phyloP scores from a whole-genome alignment of 2,113 vertebrate species.

The Thamnaconus septentrionalis region DNA sequence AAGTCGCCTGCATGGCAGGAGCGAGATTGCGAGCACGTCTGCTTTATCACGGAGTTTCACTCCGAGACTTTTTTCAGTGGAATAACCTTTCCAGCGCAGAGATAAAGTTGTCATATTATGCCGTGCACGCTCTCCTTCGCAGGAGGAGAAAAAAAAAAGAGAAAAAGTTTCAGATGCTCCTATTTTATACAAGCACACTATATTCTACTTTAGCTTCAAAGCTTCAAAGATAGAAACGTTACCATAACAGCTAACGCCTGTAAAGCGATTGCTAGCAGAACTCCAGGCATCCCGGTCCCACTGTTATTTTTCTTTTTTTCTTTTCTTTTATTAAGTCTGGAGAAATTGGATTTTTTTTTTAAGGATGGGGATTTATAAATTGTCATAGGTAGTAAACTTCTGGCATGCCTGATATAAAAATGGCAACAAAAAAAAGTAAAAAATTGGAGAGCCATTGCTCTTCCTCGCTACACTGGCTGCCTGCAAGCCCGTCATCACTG shows the following conservation, averaged over 20 bases:
- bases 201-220: conserved; percentile 37
- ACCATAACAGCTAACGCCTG: conserved; percentile 45
- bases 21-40: conserved; percentile 31
- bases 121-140: not conserved
- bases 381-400: not conserved
- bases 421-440: not conserved
- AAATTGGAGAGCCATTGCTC: conserved; percentile 9
- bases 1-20: conserved; percentile 17
- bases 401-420: conserved; percentile 25
- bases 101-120: conserved; percentile 33
- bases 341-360: not conserved
- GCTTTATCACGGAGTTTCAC: conserved; percentile 36
- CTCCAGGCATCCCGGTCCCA: conserved; percentile 32
- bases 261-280: conserved; percentile 23
- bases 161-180: conserved; percentile 25
- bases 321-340: no score
- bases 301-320: not conserved
- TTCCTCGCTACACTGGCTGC: not conserved
- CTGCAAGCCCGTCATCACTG: no score
- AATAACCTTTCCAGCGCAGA: conserved; percentile 44
- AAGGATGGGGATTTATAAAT: conserved; percentile 35
- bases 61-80: conserved; percentile 6
- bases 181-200: conserved; percentile 26
- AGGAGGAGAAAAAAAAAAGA: no score
- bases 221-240: conserved; percentile 36